A percentile compares a stretch with the other conserved stretches of the same genome.
Evolutionary conservation across 1,140 invertebrate species (phyloP).

Genomic region (Apocrypta bakeri): DNA sequence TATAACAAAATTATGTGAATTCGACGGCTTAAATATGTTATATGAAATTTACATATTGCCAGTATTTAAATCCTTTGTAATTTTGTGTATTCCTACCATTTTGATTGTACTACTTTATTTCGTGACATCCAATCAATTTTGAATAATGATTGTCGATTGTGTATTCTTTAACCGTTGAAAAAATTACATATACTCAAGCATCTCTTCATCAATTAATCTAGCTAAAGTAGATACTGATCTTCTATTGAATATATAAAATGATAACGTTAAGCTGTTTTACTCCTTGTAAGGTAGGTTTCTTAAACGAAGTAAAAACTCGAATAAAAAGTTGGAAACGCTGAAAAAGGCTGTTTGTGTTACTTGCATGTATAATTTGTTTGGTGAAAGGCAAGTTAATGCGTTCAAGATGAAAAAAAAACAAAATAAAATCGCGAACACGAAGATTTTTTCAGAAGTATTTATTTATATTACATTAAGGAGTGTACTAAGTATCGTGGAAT

Average conservation of each 20-base stretch:
- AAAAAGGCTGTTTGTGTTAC: not conserved
- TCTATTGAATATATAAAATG: not conserved
- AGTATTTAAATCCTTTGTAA: not conserved
- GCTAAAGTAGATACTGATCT: not conserved
- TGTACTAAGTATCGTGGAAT: too few relatives aligned
- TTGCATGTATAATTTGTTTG: too few relatives aligned
- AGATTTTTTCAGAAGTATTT: too few relatives aligned
- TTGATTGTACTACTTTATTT: constrained; percentile 14
- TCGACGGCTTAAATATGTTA: not conserved
- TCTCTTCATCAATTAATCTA: not conserved
- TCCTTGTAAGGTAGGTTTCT: constrained; percentile 4
- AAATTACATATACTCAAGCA: constrained; percentile 28
- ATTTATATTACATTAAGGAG: too few relatives aligned
- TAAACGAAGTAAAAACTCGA: constrained; percentile 12
- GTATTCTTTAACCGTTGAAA: constrained; percentile 30
- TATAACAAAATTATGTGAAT: not conserved
- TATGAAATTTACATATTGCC: not conserved
- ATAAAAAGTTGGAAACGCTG: not conserved
- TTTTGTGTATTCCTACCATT: not conserved
- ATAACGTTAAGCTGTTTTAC: constrained; percentile 19
- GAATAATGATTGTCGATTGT: not conserved
- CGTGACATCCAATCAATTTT: constrained; percentile 17
- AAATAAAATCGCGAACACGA: too few relatives aligned
- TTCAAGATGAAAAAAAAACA: too few relatives aligned
- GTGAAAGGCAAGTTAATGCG: too few relatives aligned